A percentile compares a stretch with the other conserved stretches of the same genome.
These are phyloP conservation scores for Eristalis pertinax DNA, from an alignment of 2,888 invertebrate genomes.

Conservation along the genomic window DNA sequence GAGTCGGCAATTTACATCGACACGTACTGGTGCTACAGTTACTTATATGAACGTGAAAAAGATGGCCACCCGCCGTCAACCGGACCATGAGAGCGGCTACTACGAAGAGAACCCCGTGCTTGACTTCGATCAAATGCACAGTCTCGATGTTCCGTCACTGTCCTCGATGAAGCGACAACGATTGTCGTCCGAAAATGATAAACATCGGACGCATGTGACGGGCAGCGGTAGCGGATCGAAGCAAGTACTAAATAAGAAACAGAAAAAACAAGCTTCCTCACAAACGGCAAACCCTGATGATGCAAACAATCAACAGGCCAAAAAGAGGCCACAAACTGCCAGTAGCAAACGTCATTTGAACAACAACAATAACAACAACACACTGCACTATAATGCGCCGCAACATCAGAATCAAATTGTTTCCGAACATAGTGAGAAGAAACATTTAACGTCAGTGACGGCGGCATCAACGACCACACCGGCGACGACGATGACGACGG, in stretches of 20 bases:
- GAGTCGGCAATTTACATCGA: constrained; percentile 58
- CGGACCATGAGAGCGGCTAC: constrained; percentile 91
- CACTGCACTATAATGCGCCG: constrained; percentile 68
- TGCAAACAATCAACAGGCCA: constrained; percentile 39
- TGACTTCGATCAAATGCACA: constrained; percentile 62
- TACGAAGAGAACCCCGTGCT: constrained; percentile 86
- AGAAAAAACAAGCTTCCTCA: constrained; percentile 52
- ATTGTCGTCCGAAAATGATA: constrained; percentile 52
- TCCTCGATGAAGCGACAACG: constrained; percentile 72
- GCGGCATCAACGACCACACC: constrained; percentile 39
- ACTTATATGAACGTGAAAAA: constrained; percentile 76
- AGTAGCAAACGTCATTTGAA: constrained; percentile 69
- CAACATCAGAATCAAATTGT: constrained; percentile 51
- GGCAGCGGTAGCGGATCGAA: constrained; percentile 34
- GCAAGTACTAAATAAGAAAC: constrained; percentile 40
- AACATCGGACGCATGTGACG: constrained; percentile 28
- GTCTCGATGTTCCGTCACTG: constrained; percentile 50
- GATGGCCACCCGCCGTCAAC: constrained; percentile 85
- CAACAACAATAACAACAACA: constrained; percentile 71
- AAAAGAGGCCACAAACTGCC: constrained; percentile 59
- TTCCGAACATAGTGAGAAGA: constrained; percentile 54
- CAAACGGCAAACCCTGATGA: constrained; percentile 31
- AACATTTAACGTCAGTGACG: constrained; percentile 41
- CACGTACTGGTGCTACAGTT: constrained; percentile 51
- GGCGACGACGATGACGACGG: constrained; percentile 49